Conservation (phyloP, 2,113 vertebrate genomes). For the Silurus meridionalis region DNA sequence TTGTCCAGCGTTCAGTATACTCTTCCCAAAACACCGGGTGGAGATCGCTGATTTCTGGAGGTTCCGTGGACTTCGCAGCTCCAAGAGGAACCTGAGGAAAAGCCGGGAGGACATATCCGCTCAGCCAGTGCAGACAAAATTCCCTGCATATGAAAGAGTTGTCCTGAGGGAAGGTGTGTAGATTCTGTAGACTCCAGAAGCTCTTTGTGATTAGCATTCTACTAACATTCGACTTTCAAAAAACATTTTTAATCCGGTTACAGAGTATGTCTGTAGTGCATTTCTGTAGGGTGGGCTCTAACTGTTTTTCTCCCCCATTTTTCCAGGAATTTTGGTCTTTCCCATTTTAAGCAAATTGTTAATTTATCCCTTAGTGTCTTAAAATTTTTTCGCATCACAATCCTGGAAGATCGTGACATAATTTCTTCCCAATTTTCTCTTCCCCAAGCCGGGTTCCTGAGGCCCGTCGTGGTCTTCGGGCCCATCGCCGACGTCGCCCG, state of each 20-base stretch:
- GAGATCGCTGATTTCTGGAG: constrained; percentile 97
- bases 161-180: constrained; percentile 92
- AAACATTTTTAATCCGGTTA: neutral
- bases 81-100: constrained; percentile 96
- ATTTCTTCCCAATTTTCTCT: neutral
- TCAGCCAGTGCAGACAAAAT: constrained; percentile 97
- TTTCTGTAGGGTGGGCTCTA: too few species aligned
- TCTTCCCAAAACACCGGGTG: constrained; percentile 93
- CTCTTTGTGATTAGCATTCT: neutral
- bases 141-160: constrained; percentile 96
- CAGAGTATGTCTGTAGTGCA: neutral
- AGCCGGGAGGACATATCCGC: constrained; percentile 96
- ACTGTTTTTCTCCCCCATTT: neutral
- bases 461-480: constrained; percentile 96
- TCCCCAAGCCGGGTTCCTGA: constrained; percentile 89
- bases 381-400: too few species aligned
- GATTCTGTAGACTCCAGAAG: neutral
- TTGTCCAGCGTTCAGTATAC: constrained; percentile 97
- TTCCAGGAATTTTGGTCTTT: neutral
- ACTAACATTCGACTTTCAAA: neutral
- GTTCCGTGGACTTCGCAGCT: constrained; percentile 92
- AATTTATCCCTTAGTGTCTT: too few species aligned
- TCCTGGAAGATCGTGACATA: too few species aligned
- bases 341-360: neutral
- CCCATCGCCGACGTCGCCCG: constrained; percentile 94